Evolutionary conservation across 2,797 vertebrate species (phyloP).

Genomic region (Pangasius krempfi): DNA sequence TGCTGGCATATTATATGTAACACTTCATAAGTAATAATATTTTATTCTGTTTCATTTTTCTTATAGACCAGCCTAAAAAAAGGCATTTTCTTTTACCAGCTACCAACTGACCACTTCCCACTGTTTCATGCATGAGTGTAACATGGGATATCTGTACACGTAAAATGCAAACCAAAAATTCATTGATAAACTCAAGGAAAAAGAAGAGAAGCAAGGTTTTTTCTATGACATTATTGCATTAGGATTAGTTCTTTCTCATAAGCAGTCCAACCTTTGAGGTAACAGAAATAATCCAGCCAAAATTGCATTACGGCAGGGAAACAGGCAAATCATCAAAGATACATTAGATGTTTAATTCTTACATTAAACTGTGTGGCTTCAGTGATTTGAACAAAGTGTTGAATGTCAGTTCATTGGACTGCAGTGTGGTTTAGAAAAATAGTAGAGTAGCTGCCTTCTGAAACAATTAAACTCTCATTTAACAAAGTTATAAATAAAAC

Average conservation of each 20-base stretch:
- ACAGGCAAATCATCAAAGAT: background rate
- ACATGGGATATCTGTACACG: background rate
- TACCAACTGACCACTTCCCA: background rate
- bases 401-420: background rate
- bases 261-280: background rate
- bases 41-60: background rate
- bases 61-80: background rate
- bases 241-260: background rate
- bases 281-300: background rate
- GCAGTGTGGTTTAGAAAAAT: background rate
- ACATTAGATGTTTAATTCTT: background rate
- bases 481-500: background rate
- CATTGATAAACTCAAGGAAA: background rate
- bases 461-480: background rate
- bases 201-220: background rate
- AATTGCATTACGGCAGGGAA: background rate
- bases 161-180: background rate
- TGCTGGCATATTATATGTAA: background rate
- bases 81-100: background rate
- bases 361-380: background rate
- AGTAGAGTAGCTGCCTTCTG: background rate
- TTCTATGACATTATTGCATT: background rate
- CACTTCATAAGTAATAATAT: background rate
- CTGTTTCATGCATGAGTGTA: background rate
- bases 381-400: background rate